Percentiles rank a stretch among this genome's conserved stretches.
These are phyloP conservation scores for Agrotis ipsilon DNA, from an alignment of 2,888 invertebrate species.

Conservation along the genomic window DNA sequence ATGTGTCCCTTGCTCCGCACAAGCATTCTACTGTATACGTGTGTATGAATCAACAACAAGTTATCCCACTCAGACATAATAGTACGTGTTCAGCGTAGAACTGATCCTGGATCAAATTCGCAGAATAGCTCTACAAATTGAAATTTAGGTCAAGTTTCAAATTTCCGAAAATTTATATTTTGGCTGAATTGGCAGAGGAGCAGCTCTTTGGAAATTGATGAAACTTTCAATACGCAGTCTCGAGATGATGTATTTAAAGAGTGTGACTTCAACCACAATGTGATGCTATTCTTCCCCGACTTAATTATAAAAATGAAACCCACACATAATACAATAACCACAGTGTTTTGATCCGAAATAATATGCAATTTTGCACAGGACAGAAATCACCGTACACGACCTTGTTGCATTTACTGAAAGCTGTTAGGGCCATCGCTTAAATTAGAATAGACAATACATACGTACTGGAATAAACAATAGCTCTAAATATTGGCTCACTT, in stretches of 20 bases:
- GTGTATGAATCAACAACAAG: constrained; percentile 22
- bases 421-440: constrained; percentile 15
- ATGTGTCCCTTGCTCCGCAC: constrained; percentile 36
- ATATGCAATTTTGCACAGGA: constrained; percentile 7
- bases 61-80: constrained; percentile 26
- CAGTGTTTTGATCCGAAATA: constrained; percentile 18
- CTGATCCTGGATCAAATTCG: constrained; percentile 6
- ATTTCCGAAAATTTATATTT: neutral
- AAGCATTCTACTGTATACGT: constrained; percentile 12
- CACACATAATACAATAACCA: neutral
- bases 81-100: constrained; percentile 22
- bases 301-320: constrained; percentile 1
- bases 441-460: constrained; percentile 54
- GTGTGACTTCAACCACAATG: neutral
- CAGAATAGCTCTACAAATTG: neutral
- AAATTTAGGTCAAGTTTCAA: constrained; percentile 36
- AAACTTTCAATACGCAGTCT: neutral
- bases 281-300: neutral
- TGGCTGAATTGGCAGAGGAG: neutral
- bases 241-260: constrained; percentile 14
- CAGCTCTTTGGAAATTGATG: constrained; percentile 21
- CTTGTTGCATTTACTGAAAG: constrained; percentile 50
- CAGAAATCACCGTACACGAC: constrained; percentile 44
- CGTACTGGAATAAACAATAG: constrained; percentile 57
- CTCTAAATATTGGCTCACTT: constrained; percentile 56